Percentiles rank a stretch among this genome's conserved stretches.
Conservation (phyloP, 2,113 vertebrate species). For the Trematocara nigrifrons region DNA sequence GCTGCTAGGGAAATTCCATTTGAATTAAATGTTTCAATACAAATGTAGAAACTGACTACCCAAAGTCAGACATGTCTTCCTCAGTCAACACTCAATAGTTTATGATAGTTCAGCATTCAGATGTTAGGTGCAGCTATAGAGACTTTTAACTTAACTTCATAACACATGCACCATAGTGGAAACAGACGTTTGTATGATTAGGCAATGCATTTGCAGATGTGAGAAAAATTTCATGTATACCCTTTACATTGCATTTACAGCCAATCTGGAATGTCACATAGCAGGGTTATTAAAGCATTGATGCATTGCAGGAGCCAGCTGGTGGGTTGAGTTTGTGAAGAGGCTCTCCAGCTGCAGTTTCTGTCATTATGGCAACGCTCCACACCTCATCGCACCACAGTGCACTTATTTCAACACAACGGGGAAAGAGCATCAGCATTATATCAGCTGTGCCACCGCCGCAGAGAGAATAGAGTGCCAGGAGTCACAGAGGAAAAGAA, state of each 20-base stretch:
- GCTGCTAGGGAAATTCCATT: neutral
- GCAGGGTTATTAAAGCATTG: conserved; percentile 33
- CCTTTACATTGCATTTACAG: conserved; percentile 14
- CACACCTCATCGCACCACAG: conserved; percentile 45
- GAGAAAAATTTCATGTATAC: neutral
- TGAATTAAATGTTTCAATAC: neutral
- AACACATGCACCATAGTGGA: neutral
- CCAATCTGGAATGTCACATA: conserved; percentile 18
- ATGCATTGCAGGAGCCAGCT: conserved; percentile 51
- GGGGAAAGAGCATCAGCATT: conserved; percentile 45
- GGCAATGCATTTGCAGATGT: neutral
- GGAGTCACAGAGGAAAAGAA: conserved; percentile 41
- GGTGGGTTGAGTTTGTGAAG: conserved; percentile 40
- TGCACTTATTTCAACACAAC: conserved; percentile 57
- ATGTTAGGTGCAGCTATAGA: neutral
- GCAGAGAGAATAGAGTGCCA: conserved; percentile 42
- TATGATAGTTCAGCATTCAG: neutral
- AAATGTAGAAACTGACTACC: neutral
- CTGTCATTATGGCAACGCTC: conserved; percentile 49
- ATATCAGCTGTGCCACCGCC: conserved; percentile 33
- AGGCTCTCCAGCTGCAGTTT: conserved; percentile 48
- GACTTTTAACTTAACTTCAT: neutral
- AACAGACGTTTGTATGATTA: conserved; percentile 11
- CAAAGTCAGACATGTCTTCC: neutral
- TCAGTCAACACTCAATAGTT: neutral